phyloP scores from a whole-genome alignment of 2,797 vertebrate genomes.

The Lycodopsis pacificus region DNA sequence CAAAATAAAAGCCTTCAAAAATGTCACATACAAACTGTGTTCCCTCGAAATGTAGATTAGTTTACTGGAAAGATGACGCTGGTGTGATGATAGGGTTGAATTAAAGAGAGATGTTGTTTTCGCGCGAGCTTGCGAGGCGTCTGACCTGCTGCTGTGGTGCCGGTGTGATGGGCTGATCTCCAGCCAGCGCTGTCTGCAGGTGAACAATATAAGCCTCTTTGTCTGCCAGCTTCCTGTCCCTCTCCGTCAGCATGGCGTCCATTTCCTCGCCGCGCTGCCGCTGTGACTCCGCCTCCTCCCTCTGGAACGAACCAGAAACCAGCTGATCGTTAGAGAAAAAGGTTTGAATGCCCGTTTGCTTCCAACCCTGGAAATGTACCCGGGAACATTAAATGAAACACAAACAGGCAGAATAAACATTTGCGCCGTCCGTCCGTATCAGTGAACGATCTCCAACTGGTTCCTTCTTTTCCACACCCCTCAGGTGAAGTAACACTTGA shows the following conservation, averaged over 20 bases:
- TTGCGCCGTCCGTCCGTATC: too few relatives aligned
- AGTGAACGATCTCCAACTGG: too few relatives aligned
- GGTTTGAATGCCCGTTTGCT: not conserved
- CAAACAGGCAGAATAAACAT: too few relatives aligned
- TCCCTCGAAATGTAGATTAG: too few relatives aligned
- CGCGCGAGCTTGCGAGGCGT: not conserved
- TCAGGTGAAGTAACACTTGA: not conserved
- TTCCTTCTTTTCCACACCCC: not conserved
- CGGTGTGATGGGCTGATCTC: constrained; percentile 59
- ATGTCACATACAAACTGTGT: not conserved
- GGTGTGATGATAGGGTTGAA: too few relatives aligned
- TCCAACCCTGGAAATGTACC: not conserved
- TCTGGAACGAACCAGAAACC: constrained; percentile 60
- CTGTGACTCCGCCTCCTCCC: constrained; percentile 82
- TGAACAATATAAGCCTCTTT: constrained; percentile 92
- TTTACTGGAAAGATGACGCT: too few relatives aligned
- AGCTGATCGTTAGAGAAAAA: not conserved
- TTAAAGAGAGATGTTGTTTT: too few relatives aligned
- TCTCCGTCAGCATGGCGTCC: constrained; percentile 89
- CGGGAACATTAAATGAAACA: not conserved
- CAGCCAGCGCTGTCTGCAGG: constrained; percentile 83
- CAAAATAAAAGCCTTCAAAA: not conserved
- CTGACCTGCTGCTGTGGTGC: constrained; percentile 77
- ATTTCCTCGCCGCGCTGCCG: constrained; percentile 86
- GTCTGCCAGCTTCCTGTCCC: constrained; percentile 86